Conservation (phyloP, 2,888 invertebrate genomes). For the Caenorhabditis macrosperma region DNA sequence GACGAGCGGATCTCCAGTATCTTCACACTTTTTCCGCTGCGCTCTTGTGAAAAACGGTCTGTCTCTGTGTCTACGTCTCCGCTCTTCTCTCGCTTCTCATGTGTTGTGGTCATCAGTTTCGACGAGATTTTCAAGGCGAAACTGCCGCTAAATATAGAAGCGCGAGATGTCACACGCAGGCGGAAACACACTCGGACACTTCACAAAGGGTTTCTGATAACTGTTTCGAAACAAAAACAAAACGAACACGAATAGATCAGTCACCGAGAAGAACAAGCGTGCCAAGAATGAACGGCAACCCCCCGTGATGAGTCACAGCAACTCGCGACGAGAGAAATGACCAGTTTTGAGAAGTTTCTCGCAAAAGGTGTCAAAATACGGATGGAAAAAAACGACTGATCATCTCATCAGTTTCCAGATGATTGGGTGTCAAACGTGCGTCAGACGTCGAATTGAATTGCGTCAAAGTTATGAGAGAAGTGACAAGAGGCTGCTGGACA, state of each 20-base stretch:
- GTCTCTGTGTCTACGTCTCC: not conserved
- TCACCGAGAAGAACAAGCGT: too few species aligned
- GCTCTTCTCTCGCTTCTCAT: not conserved
- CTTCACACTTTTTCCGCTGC: not conserved
- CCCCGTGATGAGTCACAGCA: conserved; percentile 3
- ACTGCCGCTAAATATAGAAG: conserved; percentile 10
- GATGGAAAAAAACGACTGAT: not conserved
- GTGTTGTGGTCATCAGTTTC: not conserved
- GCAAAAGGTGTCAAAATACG: not conserved
- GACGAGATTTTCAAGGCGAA: conserved; percentile 6
- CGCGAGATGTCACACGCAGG: not conserved
- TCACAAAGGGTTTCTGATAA: not conserved
- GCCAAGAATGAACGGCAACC: not conserved
- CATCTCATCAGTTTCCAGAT: conserved; percentile 11
- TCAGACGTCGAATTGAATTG: not conserved
- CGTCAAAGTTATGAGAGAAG: not conserved
- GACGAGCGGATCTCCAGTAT: not conserved
- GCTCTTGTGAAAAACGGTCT: conserved; percentile 1
- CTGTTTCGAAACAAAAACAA: too few species aligned
- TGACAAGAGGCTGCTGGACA: conserved; percentile 1
- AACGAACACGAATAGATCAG: too few species aligned
- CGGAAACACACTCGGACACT: not conserved
- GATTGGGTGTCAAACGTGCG: conserved; percentile 3
- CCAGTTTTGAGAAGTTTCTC: conserved; percentile 1
- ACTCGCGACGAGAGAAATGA: not conserved